Conservation (phyloP, 2,797 vertebrate genomes). For the Neosilurus hyrtlii region DNA sequence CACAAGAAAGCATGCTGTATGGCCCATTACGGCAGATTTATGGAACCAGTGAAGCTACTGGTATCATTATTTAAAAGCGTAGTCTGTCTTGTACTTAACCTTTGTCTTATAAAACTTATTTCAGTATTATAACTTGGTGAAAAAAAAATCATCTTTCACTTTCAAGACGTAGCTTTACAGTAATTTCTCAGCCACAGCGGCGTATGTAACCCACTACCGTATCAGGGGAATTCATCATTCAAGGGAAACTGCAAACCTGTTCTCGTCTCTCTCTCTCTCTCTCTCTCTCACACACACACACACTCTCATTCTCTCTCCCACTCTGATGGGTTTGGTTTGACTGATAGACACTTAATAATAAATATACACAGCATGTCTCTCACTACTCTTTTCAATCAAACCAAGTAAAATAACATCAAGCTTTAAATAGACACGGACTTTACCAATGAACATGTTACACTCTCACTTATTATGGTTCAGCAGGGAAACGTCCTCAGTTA, state of each 20-base stretch:
- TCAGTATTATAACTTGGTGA: constrained; percentile 17
- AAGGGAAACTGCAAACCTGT: constrained; percentile 69
- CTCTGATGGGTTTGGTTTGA: no score
- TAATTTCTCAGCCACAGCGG: constrained; percentile 51
- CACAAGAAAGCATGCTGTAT: constrained; percentile 53
- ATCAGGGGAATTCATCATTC: constrained; percentile 63
- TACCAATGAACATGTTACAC: neutral
- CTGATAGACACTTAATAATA: no score
- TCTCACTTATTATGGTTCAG: neutral
- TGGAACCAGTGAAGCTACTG: constrained; percentile 8
- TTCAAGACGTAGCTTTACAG: constrained; percentile 53
- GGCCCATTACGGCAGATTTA: constrained; percentile 58
- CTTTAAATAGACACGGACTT: neutral
- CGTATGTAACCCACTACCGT: constrained; percentile 56
- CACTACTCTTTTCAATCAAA: neutral
- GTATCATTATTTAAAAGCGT: neutral
- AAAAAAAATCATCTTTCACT: constrained; percentile 55
- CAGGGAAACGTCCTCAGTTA: neutral
- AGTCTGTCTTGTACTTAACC: neutral
- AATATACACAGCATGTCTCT: neutral
- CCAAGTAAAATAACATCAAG: neutral
- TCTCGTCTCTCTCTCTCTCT: constrained; percentile 53
- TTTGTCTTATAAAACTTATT: constrained; percentile 30
- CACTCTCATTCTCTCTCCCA: no score
- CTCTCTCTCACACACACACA: no score